phyloP scores from a whole-genome alignment of 2,888 invertebrate genomes.

The Euzophera pinguis region DNA sequence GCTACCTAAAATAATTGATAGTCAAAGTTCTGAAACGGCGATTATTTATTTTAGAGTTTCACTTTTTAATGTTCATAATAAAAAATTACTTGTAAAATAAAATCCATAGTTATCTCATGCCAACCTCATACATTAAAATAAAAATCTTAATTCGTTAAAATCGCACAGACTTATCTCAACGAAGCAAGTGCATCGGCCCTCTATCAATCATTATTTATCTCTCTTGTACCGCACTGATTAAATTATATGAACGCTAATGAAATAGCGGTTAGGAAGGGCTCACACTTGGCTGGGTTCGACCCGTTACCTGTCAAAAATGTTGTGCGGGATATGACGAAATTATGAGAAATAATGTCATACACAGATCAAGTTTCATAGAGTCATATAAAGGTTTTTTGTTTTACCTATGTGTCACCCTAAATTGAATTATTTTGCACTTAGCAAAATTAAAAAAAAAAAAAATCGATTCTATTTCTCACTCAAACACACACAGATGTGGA shows the following conservation, averaged over 20 bases:
- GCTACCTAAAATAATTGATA: too few species aligned
- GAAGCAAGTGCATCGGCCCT: slow-evolving; percentile 43
- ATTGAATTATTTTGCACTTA: too few species aligned
- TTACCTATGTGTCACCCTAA: too few species aligned
- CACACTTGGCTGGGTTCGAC: slow-evolving; percentile 25
- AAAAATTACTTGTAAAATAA: too few species aligned
- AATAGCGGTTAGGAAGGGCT: slow-evolving; percentile 47
- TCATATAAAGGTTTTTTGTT: too few species aligned
- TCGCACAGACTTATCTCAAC: slow-evolving; percentile 14
- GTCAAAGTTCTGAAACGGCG: too few species aligned
- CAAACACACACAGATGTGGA: too few species aligned
- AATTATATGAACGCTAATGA: slow-evolving; percentile 74
- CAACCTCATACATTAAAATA: background rate
- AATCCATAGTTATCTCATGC: background rate
- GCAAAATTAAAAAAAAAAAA: too few species aligned
- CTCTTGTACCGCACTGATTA: slow-evolving; percentile 73
- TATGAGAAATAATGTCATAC: background rate
- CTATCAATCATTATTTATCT: slow-evolving; percentile 76
- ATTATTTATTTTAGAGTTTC: too few species aligned
- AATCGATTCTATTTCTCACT: too few species aligned
- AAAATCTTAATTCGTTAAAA: slow-evolving; percentile 12
- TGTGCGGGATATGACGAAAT: background rate
- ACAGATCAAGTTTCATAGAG: too few species aligned
- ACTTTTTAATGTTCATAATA: too few species aligned
- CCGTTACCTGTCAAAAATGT: slow-evolving; percentile 11